These are phyloP conservation scores for Tapera naevia DNA, from an alignment of 2,797 vertebrate genomes.

Conservation along the genomic window DNA sequence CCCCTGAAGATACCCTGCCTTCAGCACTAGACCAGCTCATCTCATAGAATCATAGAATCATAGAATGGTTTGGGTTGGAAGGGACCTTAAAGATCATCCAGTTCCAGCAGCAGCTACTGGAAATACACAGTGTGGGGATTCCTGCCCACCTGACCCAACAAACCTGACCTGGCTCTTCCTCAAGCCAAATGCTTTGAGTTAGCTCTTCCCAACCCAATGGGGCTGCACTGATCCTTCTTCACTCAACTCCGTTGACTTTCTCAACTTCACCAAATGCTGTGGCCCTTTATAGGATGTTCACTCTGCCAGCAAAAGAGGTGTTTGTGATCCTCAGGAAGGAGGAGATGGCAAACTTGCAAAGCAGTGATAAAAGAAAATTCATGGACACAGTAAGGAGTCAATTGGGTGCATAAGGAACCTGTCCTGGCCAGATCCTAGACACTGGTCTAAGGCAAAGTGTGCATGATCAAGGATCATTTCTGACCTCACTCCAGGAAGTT, in stretches of 20 bases:
- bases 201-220: background rate
- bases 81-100: too few species aligned
- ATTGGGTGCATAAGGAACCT: background rate
- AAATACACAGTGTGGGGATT: background rate
- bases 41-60: background rate
- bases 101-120: background rate
- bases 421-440: background rate
- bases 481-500: background rate
- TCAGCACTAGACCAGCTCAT: background rate
- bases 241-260: background rate
- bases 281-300: background rate
- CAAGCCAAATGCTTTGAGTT: background rate
- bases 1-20: background rate
- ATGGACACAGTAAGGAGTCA: background rate
- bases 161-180: background rate
- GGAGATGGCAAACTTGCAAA: background rate
- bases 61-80: too few species aligned
- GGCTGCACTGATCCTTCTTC: background rate
- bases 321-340: background rate
- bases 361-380: background rate
- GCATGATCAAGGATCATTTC: background rate
- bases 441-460: fast-evolving
- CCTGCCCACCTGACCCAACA: background rate
- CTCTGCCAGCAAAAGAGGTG: background rate
- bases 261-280: fast-evolving